Evolutionary conservation across 1,140 invertebrate species (phyloP).

Genomic region (Halotydeus destructor): DNA sequence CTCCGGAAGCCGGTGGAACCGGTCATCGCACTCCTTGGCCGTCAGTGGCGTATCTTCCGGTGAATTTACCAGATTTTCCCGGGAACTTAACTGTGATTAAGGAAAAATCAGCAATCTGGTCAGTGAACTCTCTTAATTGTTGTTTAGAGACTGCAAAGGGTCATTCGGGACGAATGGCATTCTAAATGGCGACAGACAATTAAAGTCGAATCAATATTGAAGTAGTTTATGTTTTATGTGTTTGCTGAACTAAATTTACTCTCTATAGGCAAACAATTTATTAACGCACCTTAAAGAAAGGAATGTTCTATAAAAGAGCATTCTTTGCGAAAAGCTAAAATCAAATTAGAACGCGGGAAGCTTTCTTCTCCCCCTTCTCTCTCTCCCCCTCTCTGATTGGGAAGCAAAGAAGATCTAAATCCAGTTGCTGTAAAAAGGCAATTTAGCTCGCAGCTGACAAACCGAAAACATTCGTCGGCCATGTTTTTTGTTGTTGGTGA

Average conservation of each 20-base stretch:
- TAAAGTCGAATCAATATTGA: not conserved
- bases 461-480: too few species aligned
- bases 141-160: conserved; percentile 14
- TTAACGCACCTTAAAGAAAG: too few species aligned
- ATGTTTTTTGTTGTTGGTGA: too few species aligned
- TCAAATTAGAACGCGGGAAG: too few species aligned
- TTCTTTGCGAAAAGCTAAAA: too few species aligned
- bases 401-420: too few species aligned
- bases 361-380: too few species aligned
- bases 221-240: not conserved
- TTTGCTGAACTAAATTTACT: not conserved
- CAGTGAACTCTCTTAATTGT: conserved; percentile 21
- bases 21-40: conserved; percentile 17
- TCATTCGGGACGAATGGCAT: not conserved
- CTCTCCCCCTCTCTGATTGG: too few species aligned
- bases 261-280: not conserved
- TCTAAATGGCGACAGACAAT: not conserved
- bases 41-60: not conserved
- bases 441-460: too few species aligned
- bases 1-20: conserved; percentile 25
- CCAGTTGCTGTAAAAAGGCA: too few species aligned
- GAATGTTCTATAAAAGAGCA: too few species aligned
- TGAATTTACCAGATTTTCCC: not conserved
- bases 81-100: not conserved
- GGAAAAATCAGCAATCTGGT: not conserved